Percentiles rank a stretch among this genome's conserved stretches.
These are phyloP conservation scores for Rattus rattus DNA, from an alignment of 2,113 vertebrate species.

Conservation along the genomic window DNA sequence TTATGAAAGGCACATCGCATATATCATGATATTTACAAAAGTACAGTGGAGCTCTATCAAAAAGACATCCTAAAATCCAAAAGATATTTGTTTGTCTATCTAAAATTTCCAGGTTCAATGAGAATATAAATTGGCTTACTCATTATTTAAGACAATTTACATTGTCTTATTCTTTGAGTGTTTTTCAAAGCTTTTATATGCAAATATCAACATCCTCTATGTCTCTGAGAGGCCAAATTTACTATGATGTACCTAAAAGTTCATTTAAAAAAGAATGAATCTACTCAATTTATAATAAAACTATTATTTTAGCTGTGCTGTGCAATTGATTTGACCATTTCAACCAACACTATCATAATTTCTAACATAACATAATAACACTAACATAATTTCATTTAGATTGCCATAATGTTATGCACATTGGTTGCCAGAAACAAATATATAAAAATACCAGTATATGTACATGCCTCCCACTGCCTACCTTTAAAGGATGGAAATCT, in stretches of 20 bases:
- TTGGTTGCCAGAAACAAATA: neutral
- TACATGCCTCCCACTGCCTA: neutral
- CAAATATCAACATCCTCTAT: neutral
- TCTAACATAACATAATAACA: too few relatives aligned
- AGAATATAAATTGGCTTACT: conserved; percentile 12
- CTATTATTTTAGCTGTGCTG: neutral
- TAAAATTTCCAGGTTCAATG: neutral
- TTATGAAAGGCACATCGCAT: neutral
- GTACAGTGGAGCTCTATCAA: neutral
- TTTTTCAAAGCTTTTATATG: neutral
- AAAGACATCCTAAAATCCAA: neutral
- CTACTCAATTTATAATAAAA: neutral
- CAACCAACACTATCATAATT: neutral
- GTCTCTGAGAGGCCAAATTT: neutral
- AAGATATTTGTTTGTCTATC: neutral
- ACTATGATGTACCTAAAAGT: neutral
- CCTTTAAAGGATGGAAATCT: neutral
- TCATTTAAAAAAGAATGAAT: neutral
- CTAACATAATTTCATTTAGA: neutral
- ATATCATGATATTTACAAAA: conserved; percentile 44
- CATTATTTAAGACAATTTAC: neutral
- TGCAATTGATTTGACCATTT: conserved; percentile 5
- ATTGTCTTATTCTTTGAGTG: neutral
- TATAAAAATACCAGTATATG: neutral
- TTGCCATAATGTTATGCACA: neutral